A percentile compares a stretch with the other conserved stretches of the same genome.
Evolutionary conservation across 2,797 vertebrate species (phyloP).

Genomic region (Bradypodion pumilum): DNA sequence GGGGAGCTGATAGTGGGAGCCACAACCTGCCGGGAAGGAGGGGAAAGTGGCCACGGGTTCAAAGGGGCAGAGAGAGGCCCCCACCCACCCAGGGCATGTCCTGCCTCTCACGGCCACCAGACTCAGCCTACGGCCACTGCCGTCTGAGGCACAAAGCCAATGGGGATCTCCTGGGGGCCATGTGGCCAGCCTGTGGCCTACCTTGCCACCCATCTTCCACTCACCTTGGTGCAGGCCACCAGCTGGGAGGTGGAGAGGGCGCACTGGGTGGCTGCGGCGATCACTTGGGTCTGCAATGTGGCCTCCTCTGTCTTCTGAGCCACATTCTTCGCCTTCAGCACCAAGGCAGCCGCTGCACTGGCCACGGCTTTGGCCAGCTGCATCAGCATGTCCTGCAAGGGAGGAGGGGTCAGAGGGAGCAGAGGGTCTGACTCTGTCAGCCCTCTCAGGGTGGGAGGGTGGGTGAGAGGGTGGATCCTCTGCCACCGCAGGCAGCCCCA

Average conservation of each 20-base stretch:
- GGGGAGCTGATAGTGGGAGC: slow-evolving; percentile 98
- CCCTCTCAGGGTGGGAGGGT: not conserved
- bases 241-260: slow-evolving; percentile 97
- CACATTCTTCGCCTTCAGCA: slow-evolving; percentile 96
- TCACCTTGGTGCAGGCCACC: slow-evolving; percentile 96
- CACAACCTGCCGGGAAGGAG: slow-evolving; percentile 82
- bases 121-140: not conserved
- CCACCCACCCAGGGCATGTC: too few species aligned
- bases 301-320: slow-evolving; percentile 93
- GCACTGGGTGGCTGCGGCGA: slow-evolving; percentile 94
- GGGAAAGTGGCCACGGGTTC: accelerated
- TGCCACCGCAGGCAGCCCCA: too few species aligned
- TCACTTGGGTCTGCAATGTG: slow-evolving; percentile 90
- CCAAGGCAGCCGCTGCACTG: slow-evolving; percentile 90
- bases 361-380: slow-evolving; percentile 96
- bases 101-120: too few species aligned
- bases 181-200: too few species aligned
- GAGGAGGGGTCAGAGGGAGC: not conserved
- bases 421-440: not conserved
- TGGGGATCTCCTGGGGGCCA: too few species aligned
- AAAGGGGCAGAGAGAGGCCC: not conserved
- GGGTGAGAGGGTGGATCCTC: not conserved
- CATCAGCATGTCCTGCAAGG: slow-evolving; percentile 91
- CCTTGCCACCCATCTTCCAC: too few species aligned
- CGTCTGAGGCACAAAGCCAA: too few species aligned